Base-by-base conservation (phyloP, 37 sponge, comb jelly and placozoan genomes). In the Aphrocallistes beatrix region DNA sequence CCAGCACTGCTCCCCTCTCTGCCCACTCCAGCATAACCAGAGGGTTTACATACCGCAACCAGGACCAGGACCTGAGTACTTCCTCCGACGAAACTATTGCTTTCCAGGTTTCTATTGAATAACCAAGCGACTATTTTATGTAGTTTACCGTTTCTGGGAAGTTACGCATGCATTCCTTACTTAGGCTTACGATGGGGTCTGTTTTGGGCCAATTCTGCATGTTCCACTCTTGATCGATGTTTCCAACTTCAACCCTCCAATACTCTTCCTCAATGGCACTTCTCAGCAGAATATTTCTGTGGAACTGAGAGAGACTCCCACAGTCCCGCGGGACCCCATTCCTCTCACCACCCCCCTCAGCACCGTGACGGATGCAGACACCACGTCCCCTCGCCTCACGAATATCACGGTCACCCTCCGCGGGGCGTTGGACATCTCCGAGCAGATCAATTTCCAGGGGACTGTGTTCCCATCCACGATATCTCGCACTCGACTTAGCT, bases 201-300 rank as follows among this genome's bases (percentile, higher is more conserved):
- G 75, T 60, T 30, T 60, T 60, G 75, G 75, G 28, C 75, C 75
- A 19, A 6, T 28, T 32, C 34, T 60, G 34, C 28, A 60, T 13
- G 75, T 60, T 60, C 75, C 75, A 3, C 75, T 60, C 17, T 19
- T 60, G 75, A 60, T 60, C 34, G 75, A 60, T 13, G 75, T 60
- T 19, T 60, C 75, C 34, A 60, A 60, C 34, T 60, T 60, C 75
- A 60, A 60, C 75, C 75, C 75, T 32, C 75, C 75, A 19, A 60
- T 60, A 19, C 75, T 60, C 75, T 60, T 60, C 75, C 75, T 60
- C 3, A 60, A 60, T 13, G 75, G 75, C 25, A 25, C 75, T 6
- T 19, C 25, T 32, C 75, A 60, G 75, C 75, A 60, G 75, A 60
- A 60, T 30, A 60, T 60, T 6, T 60, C 75, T 25, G n/a, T 60